Percentiles rank a stretch among this genome's conserved stretches.
These are phyloP conservation scores for Azorinus chamasolen DNA, from an alignment of 2,888 invertebrate genomes.

Conservation along the genomic window DNA sequence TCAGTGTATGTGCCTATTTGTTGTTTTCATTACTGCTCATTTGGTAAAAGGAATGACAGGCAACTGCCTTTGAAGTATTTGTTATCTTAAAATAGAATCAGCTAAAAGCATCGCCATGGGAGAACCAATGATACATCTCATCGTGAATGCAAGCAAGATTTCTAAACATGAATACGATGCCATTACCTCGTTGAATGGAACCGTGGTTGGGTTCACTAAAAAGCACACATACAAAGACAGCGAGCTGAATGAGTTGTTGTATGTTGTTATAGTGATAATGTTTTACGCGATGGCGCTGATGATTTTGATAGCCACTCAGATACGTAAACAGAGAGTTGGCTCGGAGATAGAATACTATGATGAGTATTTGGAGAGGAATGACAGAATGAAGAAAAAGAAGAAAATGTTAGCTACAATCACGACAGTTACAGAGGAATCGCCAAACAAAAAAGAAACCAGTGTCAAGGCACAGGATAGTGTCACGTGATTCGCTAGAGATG, in stretches of 20 bases:
- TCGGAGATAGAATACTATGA: slow-evolving; percentile 82
- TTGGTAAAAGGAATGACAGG: no score
- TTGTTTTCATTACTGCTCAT: no score
- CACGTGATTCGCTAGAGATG: no score
- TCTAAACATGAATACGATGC: slow-evolving; percentile 42
- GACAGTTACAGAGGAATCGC: slow-evolving; percentile 49
- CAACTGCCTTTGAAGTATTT: no score
- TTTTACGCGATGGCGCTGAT: slow-evolving; percentile 82
- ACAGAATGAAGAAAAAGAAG: slow-evolving; percentile 70
- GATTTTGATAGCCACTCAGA: slow-evolving; percentile 81
- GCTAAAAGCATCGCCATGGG: no score
- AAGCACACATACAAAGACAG: slow-evolving; percentile 76
- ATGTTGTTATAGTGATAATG: slow-evolving; percentile 82
- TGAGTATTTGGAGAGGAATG: slow-evolving; percentile 80
- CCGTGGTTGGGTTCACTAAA: slow-evolving; percentile 43
- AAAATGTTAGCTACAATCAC: slow-evolving; percentile 56
- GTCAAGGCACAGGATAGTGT: no score
- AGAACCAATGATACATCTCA: slow-evolving; percentile 34
- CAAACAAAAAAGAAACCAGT: no score
- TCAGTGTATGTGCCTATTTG: no score
- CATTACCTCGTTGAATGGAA: slow-evolving; percentile 54
- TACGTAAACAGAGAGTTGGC: slow-evolving; percentile 75
- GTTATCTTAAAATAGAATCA: no score
- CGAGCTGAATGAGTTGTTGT: slow-evolving; percentile 80
- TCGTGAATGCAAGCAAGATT: slow-evolving; percentile 52